These are phyloP conservation scores for Sturnus vulgaris DNA, from an alignment of 2,113 vertebrate species.

Conservation along the genomic window DNA sequence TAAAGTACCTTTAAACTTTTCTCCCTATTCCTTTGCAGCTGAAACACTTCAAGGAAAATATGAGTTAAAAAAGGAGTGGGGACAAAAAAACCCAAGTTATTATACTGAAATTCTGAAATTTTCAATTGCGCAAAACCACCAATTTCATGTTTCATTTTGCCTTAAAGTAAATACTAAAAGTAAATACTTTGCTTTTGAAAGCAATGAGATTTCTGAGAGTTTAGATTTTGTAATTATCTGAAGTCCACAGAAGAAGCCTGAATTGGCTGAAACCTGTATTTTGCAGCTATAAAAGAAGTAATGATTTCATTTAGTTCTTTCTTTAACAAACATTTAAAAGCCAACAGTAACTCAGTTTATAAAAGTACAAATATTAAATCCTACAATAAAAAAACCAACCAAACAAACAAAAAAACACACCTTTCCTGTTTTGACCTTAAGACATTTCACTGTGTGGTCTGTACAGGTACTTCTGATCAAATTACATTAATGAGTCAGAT, in stretches of 20 bases:
- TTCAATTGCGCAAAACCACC: background rate
- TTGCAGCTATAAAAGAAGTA: background rate
- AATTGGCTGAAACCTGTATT: background rate
- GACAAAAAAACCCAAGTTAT: background rate
- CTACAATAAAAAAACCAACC: background rate
- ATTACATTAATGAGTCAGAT: background rate
- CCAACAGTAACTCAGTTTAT: background rate
- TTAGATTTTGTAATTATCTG: background rate
- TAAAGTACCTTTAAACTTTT: background rate
- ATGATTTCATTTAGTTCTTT: background rate
- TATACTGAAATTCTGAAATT: background rate
- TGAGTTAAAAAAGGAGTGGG: background rate
- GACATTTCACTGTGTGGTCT: background rate
- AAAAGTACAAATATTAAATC: background rate
- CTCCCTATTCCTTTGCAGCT: background rate
- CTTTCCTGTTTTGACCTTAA: background rate
- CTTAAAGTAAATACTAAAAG: background rate
- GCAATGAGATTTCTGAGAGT: background rate
- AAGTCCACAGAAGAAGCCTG: background rate
- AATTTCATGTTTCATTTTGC: background rate
- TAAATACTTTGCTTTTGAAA: background rate
- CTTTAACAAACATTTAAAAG: background rate
- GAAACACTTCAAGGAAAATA: background rate
- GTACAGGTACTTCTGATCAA: background rate
- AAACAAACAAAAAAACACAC: fast-evolving